Conservation (phyloP, 2,888 invertebrate genomes). For the Hemicrepidius hirtus region DNA sequence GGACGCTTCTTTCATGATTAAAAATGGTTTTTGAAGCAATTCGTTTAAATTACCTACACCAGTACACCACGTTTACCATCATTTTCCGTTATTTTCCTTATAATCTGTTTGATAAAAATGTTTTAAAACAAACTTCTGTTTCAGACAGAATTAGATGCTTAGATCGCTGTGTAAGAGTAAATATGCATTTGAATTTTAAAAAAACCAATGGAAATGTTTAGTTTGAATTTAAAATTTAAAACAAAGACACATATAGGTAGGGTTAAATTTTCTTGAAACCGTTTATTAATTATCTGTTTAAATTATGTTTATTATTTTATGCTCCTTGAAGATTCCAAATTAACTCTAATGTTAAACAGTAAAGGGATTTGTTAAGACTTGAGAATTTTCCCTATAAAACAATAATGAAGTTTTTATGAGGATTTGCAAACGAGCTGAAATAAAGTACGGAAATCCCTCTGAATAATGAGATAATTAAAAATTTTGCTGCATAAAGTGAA, state of each 20-base stretch:
- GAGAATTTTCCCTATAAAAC: constrained; percentile 45
- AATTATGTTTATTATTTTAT: background rate
- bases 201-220: too few species aligned
- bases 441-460: constrained; percentile 48
- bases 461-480: constrained; percentile 50
- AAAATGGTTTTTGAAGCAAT: constrained; percentile 26
- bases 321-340: constrained; percentile 11
- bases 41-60: constrained; percentile 33
- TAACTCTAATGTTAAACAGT: constrained; percentile 31
- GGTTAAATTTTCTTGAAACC: too few species aligned
- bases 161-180: too few species aligned
- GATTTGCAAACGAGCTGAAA: constrained; percentile 50
- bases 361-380: constrained; percentile 45
- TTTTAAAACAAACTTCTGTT: constrained; percentile 1
- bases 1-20: constrained; percentile 24
- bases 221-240: too few species aligned
- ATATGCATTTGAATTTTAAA: too few species aligned
- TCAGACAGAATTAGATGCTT: too few species aligned
- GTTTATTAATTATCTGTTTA: background rate
- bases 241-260: too few species aligned
- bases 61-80: background rate
- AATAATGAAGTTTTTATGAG: constrained; percentile 48
- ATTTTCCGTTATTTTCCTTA: background rate
- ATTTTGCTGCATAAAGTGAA: constrained; percentile 46
- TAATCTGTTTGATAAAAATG: background rate